A percentile compares a stretch with the other conserved stretches of the same genome.
phyloP scores from a whole-genome alignment of 2,888 invertebrate species.

The Rhingia rostrata region DNA sequence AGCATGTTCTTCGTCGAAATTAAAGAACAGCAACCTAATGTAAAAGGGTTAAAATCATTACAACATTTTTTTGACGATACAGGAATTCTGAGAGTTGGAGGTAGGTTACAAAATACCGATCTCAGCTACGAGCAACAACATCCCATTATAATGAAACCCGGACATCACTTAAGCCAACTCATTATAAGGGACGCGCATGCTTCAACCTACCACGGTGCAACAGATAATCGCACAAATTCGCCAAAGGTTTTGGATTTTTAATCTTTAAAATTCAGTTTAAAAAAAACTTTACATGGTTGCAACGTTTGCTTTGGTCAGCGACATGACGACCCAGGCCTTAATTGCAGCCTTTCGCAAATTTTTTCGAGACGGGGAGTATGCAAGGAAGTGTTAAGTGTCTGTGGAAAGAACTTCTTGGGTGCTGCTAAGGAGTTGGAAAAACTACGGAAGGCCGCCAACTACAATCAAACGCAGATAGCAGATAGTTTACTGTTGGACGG shows the following conservation, averaged over 20 bases:
- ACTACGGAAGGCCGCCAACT: not conserved
- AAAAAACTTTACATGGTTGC: not conserved
- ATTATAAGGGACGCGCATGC: constrained; percentile 2
- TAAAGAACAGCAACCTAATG: not conserved
- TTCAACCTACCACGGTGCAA: not conserved
- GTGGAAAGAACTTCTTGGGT: not conserved
- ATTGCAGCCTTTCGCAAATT: not conserved
- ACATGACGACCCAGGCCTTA: too few relatives aligned
- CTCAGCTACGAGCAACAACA: not conserved
- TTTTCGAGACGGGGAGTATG: not conserved
- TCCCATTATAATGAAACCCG: not conserved
- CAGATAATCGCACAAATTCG: not conserved
- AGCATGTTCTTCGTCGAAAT: too few relatives aligned
- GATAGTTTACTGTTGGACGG: not conserved
- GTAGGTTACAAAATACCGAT: not conserved
- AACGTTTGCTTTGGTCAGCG: not conserved
- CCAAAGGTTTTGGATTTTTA: too few relatives aligned
- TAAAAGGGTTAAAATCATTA: not conserved
- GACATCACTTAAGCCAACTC: constrained; percentile 4
- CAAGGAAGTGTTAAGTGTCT: not conserved
- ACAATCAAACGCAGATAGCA: not conserved
- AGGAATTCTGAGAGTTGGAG: not conserved
- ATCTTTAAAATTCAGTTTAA: not conserved
- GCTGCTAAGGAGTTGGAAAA: not conserved
- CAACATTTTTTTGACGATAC: not conserved